phyloP scores from a whole-genome alignment of 2,113 vertebrate genomes.

The Cyprinodon tularosa region DNA sequence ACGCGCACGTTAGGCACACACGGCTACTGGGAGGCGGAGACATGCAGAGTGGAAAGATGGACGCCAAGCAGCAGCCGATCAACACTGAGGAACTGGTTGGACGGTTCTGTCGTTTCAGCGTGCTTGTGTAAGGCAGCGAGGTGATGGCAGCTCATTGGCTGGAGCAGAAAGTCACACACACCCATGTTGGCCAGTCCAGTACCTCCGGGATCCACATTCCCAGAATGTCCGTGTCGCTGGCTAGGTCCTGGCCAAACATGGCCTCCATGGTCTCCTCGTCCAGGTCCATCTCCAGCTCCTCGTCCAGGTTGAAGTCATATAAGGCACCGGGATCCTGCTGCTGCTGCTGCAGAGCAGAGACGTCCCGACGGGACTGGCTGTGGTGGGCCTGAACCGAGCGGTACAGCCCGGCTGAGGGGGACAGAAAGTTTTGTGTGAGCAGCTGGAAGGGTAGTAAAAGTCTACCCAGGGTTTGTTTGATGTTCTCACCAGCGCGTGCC shows the following conservation, averaged over 20 bases:
- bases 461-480: fast-evolving
- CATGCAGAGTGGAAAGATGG: constrained; percentile 7
- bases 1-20: not conserved
- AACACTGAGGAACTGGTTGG: not conserved
- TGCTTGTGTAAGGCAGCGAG: constrained; percentile 10
- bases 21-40: too few species aligned
- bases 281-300: constrained; percentile 96
- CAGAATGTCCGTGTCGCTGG: constrained; percentile 98
- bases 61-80: constrained; percentile 3
- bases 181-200: constrained; percentile 99
- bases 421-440: not conserved
- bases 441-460: fast-evolving
- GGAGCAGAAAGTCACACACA: constrained; percentile 90
- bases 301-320: constrained; percentile 98
- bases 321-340: constrained; percentile 85
- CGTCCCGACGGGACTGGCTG: constrained; percentile 91
- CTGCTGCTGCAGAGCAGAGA: constrained; percentile 88
- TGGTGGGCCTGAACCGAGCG: constrained; percentile 97
- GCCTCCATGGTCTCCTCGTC: constrained; percentile 99
- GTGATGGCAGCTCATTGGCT: constrained; percentile 50
- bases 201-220: constrained; percentile 99
- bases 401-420: constrained; percentile 88
- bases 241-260: constrained; percentile 97
- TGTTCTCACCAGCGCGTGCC: constrained; percentile 90
- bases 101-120: not conserved